phyloP scores from a whole-genome alignment of 2,888 invertebrate genomes.

The Drosophila fulvimacula region DNA sequence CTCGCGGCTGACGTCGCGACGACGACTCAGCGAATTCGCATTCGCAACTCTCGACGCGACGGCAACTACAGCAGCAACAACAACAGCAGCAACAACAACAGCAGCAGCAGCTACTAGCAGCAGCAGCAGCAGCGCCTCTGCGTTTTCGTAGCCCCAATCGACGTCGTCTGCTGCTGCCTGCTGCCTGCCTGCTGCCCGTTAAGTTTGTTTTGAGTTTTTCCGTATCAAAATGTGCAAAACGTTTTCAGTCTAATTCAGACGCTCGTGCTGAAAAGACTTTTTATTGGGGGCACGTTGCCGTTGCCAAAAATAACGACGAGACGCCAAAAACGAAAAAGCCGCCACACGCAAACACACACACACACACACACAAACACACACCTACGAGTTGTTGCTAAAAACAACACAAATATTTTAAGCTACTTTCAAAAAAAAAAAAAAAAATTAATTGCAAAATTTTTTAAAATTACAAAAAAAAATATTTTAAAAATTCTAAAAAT shows the following conservation, averaged over 20 bases:
- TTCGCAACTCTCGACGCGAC: constrained; percentile 61
- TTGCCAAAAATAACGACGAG: constrained; percentile 54
- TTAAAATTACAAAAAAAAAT: not conserved
- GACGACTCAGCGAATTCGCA: constrained; percentile 75
- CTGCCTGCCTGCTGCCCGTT: constrained; percentile 27
- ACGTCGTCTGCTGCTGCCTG: constrained; percentile 47
- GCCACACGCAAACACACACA: constrained; percentile 35
- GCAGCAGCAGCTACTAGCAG: constrained; percentile 36
- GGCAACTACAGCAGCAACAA: constrained; percentile 30
- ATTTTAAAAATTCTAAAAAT: not conserved
- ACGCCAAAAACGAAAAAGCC: constrained; percentile 25
- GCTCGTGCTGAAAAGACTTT: constrained; percentile 85
- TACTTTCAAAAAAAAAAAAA: not conserved
- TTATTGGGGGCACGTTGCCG: constrained; percentile 74
- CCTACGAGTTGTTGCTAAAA: constrained; percentile 23
- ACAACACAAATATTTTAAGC: constrained; percentile 7
- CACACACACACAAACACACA: constrained; percentile 7
- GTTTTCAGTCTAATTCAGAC: constrained; percentile 85
- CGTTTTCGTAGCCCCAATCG: constrained; percentile 62
- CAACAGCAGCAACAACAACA: constrained; percentile 30
- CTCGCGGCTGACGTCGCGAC: constrained; percentile 51
- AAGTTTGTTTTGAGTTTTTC: constrained; percentile 84
- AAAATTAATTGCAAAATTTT: not conserved
- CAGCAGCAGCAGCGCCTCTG: constrained; percentile 40
- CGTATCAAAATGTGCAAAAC: constrained; percentile 85